Base-by-base conservation (phyloP, 2,113 vertebrate species). In the Guaruba guarouba region DNA sequence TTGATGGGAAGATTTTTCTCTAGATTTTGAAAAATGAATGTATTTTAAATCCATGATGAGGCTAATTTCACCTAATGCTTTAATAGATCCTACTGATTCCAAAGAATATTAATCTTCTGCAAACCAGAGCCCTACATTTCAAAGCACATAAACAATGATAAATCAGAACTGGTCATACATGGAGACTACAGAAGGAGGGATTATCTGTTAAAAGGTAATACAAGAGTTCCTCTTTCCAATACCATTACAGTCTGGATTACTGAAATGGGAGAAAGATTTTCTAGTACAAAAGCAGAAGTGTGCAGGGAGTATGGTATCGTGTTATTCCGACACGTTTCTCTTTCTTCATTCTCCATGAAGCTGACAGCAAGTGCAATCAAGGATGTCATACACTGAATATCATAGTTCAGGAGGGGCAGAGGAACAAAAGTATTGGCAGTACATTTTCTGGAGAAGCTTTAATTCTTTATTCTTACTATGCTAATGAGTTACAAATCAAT, bases 281-380 rank as follows among this genome's bases (percentile, higher is more conserved):
- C 54, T n/a, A 82, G 43, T 67, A 75, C 35, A 86, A 81, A 91
- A 78, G 64, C 55, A 93, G 63, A 84, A 91, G 29, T 83, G 52
- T 49, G 28, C 37, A 62, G 78, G 11, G 55, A 92, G 10, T 51
- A 63, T 59, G 63, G n/a, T 41, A 74, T 82, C 44, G 5, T 35
- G 87, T 57, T 96, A 70, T 88, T 88, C 57, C 70, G 79, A 90
- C 55, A 68, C 25, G 29, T 51, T 82, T 85, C 74, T 68, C 44
- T 76, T 88, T 78, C 70, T 84, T 81, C 73, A 19, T 68, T 91
- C 52, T 79, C 51, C 62, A 66, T 69, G 52, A 82, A 86, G 39
- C 69, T 92, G 92, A 89, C 76, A 93, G 79, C 43, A 78, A 71
- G 70, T 91, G 86, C 83, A 86, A 92, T 91, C 61, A 82, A 57